Evolutionary conservation across 2,113 vertebrate species (phyloP).

Genomic region (Pseudopipra pipra): DNA sequence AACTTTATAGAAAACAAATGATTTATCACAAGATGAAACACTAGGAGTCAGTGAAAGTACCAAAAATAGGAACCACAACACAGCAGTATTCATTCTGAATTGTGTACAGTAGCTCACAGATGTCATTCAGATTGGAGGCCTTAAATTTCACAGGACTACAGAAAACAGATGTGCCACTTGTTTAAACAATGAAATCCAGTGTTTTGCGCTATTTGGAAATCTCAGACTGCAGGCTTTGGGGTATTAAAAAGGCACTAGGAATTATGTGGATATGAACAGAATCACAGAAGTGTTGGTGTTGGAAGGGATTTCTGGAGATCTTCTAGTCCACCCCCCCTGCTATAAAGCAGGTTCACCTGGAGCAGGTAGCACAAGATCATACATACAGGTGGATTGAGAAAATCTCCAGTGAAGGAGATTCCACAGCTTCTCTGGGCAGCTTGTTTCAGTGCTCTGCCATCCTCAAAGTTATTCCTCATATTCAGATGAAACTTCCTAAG

Average conservation of each 20-base stretch:
- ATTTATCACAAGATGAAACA: background rate
- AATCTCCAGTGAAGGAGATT: background rate
- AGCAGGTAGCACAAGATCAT: background rate
- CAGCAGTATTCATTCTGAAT: background rate
- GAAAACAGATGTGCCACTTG: background rate
- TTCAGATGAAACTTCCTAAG: fast-evolving
- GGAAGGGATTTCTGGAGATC: background rate
- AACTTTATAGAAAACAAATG: background rate
- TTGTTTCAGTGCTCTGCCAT: background rate
- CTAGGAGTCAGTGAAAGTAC: background rate
- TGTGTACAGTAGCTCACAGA: background rate
- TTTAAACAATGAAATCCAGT: background rate
- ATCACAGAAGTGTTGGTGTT: background rate
- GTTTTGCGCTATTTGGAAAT: background rate
- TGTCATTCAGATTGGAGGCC: background rate
- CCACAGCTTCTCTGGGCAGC: background rate
- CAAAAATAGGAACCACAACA: background rate
- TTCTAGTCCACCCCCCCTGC: background rate
- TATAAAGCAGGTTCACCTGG: background rate
- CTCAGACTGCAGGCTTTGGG: background rate
- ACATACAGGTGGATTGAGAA: background rate
- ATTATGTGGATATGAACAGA: background rate
- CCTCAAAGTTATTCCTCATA: background rate
- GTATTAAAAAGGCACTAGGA: background rate
- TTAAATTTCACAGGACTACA: background rate